A percentile compares a stretch with the other conserved stretches of the same genome.
phyloP scores from a whole-genome alignment of 2,113 vertebrate species.

The Bubo scandiacus region DNA sequence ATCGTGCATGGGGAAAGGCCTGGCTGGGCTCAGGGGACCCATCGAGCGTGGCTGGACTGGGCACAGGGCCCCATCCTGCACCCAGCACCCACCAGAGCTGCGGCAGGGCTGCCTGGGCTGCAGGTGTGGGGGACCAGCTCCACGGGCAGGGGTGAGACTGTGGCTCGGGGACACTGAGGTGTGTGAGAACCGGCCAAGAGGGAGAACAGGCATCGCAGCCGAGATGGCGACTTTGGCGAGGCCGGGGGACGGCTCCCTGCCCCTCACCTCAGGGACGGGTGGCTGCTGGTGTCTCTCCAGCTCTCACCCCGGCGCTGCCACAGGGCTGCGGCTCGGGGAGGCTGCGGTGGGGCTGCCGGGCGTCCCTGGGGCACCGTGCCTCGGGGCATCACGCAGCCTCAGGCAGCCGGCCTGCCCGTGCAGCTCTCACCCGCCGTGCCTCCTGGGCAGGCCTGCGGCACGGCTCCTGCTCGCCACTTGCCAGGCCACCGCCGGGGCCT shows the following conservation, averaged over 20 bases:
- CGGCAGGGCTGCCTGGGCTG: not conserved
- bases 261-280: not conserved
- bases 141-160: accelerated
- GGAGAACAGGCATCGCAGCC: not conserved
- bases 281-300: not conserved
- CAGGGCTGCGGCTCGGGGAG: not conserved
- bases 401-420: not conserved
- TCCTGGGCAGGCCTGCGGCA: accelerated
- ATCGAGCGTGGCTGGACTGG: not conserved
- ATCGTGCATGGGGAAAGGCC: no score
- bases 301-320: not conserved
- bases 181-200: not conserved
- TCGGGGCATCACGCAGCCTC: not conserved
- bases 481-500: not conserved
- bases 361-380: not conserved
- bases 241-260: not conserved
- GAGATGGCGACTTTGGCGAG: accelerated
- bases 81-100: accelerated
- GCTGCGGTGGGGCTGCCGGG: not conserved
- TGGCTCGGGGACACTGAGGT: not conserved
- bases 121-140: accelerated
- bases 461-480: not conserved
- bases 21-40: not conserved
- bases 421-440: not conserved
- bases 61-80: not conserved